phyloP scores from a whole-genome alignment of 2,113 vertebrate genomes.

The Hassar affinis region DNA sequence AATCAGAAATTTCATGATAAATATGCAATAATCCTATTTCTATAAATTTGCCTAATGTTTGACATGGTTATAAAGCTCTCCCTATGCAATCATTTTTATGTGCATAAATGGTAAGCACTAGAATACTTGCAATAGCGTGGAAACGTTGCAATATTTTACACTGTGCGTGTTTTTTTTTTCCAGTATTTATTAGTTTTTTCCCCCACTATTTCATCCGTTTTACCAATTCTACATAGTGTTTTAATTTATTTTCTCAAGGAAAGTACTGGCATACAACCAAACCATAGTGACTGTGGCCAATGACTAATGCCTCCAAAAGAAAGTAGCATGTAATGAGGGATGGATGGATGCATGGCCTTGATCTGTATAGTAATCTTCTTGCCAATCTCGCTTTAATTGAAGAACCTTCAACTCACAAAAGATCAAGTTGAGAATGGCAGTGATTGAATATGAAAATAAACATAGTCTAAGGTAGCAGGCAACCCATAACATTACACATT shows the following conservation, averaged over 20 bases:
- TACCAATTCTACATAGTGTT: not conserved
- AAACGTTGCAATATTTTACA: not conserved
- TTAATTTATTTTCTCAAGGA: not conserved
- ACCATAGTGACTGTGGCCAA: not conserved
- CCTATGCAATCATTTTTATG: not conserved
- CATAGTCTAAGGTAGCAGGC: not conserved
- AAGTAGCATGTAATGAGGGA: not conserved
- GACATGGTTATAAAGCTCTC: not conserved
- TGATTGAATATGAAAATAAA: slow-evolving; percentile 37
- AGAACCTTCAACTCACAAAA: not conserved
- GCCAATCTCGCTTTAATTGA: not conserved
- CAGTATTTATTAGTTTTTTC: not conserved
- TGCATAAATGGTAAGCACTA: not conserved
- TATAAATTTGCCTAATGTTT: slow-evolving; percentile 30
- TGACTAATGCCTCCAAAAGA: not conserved
- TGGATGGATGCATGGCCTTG: not conserved
- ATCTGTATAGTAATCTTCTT: not conserved
- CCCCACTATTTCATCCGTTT: not conserved
- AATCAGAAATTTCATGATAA: slow-evolving; percentile 34
- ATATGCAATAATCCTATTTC: slow-evolving; percentile 16
- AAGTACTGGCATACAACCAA: not conserved
- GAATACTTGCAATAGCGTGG: not conserved
- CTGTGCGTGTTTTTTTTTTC: not conserved
- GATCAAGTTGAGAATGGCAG: not conserved
- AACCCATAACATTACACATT: slow-evolving; percentile 6